phyloP scores from a whole-genome alignment of 2,113 vertebrate genomes.

The Xenopus laevis region DNA sequence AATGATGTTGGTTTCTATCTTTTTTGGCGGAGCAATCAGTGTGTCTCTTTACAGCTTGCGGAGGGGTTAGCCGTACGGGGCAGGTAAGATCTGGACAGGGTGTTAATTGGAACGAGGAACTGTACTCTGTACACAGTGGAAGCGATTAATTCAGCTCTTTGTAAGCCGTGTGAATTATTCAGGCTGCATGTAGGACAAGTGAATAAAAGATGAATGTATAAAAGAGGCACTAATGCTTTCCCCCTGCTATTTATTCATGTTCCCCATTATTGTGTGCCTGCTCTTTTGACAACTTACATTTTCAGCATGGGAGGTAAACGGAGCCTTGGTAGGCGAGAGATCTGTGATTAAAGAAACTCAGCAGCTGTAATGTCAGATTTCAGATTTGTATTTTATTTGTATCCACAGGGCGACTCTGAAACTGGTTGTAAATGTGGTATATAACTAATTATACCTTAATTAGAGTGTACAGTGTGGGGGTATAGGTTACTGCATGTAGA shows the following conservation, averaged over 20 bases:
- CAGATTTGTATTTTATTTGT: too few species aligned
- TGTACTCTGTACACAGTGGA: neutral
- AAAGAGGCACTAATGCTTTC: neutral
- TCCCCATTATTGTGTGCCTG: neutral
- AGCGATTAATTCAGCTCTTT: slow-evolving; percentile 7
- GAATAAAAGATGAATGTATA: neutral
- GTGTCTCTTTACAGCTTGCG: neutral
- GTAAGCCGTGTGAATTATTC: slow-evolving; percentile 1
- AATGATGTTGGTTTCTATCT: slow-evolving; percentile 19
- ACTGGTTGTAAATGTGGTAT: too few species aligned
- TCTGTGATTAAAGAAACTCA: too few species aligned
- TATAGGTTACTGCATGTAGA: too few species aligned
- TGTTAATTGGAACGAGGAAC: slow-evolving; percentile 3
- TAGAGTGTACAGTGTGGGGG: too few species aligned
- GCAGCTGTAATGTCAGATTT: too few species aligned
- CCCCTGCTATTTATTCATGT: neutral
- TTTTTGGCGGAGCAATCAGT: slow-evolving; percentile 15
- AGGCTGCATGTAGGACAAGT: neutral
- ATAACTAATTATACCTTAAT: too few species aligned
- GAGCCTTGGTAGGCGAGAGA: too few species aligned
- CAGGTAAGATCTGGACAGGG: neutral
- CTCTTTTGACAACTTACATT: too few species aligned
- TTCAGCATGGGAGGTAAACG: too few species aligned
- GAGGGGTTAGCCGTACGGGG: neutral
- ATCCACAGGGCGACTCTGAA: too few species aligned